A percentile compares a stretch with the other conserved stretches of the same genome.
These are phyloP conservation scores for Stercorarius parasiticus DNA, from an alignment of 2,113 vertebrate species.

Conservation along the genomic window DNA sequence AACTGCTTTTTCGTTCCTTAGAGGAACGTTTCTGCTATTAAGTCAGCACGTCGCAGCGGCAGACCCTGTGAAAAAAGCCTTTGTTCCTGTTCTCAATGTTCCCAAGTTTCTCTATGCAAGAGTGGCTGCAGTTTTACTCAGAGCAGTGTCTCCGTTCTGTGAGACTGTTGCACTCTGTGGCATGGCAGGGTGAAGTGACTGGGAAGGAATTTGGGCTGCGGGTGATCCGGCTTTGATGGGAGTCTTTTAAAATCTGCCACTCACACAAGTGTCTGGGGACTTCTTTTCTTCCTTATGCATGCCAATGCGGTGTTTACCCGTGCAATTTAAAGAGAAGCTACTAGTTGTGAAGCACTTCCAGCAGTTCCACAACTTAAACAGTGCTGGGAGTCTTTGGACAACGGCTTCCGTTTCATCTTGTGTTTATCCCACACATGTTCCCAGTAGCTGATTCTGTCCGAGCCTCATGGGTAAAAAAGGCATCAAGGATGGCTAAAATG, in stretches of 20 bases:
- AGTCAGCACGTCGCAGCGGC: fast-evolving
- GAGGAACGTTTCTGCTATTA: background rate
- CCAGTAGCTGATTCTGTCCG: background rate
- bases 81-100: background rate
- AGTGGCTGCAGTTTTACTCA: background rate
- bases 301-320: background rate
- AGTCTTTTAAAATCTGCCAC: background rate
- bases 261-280: background rate
- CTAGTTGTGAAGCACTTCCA: background rate
- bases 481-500: background rate
- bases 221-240: background rate
- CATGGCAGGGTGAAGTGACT: background rate
- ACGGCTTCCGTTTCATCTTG: background rate
- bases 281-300: background rate
- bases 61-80: background rate
- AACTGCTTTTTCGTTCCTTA: background rate
- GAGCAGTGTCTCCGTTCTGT: background rate
- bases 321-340: background rate
- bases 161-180: fast-evolving
- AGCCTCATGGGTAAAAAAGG: background rate
- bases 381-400: background rate
- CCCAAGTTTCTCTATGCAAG: background rate
- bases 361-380: background rate
- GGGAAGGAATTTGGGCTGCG: fast-evolving
- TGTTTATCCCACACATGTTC: background rate